phyloP scores from a whole-genome alignment of 2,888 invertebrate genomes.

The Diarsia rubi region DNA sequence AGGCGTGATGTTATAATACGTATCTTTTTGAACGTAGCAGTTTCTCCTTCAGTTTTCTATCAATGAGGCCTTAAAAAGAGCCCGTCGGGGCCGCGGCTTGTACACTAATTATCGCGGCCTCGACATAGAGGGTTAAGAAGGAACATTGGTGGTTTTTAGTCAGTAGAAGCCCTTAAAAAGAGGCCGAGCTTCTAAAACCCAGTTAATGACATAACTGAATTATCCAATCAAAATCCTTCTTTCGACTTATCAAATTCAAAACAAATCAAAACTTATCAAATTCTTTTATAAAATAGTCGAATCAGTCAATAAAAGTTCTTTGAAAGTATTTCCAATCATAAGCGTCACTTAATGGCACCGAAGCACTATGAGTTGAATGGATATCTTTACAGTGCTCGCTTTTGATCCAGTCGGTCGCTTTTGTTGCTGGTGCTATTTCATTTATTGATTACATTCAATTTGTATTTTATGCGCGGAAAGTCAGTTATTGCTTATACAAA shows the following conservation, averaged over 20 bases:
- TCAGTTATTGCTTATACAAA: not conserved
- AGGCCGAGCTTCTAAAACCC: not conserved
- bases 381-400: conserved; percentile 40
- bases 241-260: no score
- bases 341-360: conserved; percentile 17
- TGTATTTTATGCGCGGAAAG: conserved; percentile 14
- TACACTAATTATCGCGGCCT: no score
- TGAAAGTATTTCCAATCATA: conserved; percentile 34
- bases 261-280: no score
- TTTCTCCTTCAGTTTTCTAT: not conserved
- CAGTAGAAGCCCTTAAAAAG: not conserved
- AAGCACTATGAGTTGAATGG: conserved; percentile 30
- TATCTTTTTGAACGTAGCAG: no score
- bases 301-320: conserved; percentile 2
- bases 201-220: not conserved
- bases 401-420: conserved; percentile 21
- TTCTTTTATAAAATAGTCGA: not conserved
- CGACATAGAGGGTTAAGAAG: no score
- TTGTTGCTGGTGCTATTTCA: conserved; percentile 27
- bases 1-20: not conserved
- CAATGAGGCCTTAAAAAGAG: no score
- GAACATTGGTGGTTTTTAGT: no score
- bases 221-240: not conserved
- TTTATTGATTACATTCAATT: conserved; percentile 27
- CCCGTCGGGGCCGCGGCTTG: no score